Evolutionary conservation across 2,113 vertebrate species (phyloP).

Genomic region (Centropus bengalensis): DNA sequence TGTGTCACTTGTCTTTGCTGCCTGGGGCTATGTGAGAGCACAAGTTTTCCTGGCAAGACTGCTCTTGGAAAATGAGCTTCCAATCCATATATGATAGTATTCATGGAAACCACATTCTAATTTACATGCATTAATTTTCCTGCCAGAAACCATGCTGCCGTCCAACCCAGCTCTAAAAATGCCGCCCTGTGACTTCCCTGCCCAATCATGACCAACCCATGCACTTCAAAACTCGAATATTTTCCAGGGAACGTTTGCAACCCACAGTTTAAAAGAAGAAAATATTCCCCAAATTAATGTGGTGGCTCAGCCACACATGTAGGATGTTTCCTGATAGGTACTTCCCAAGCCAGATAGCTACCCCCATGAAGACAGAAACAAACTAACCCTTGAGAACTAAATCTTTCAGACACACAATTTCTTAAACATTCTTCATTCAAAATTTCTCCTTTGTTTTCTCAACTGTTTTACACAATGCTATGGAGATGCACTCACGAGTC

Average conservation of each 20-base stretch:
- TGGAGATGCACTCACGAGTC: not conserved
- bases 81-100: conserved; percentile 69
- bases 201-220: not conserved
- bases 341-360: not conserved
- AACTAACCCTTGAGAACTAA: not conserved
- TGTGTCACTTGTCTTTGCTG: conserved; percentile 45
- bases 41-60: conserved; percentile 52
- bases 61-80: conserved; percentile 54
- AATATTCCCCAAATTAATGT: not conserved
- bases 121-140: conserved; percentile 33
- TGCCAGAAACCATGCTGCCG: conserved; percentile 23
- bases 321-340: not conserved
- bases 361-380: not conserved
- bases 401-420: not conserved
- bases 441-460: not conserved
- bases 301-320: not conserved
- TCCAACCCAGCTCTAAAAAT: conserved; percentile 29
- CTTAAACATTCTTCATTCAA: not conserved
- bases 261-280: conserved; percentile 25
- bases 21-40: conserved; percentile 36
- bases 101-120: conserved; percentile 54
- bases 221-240: conserved; percentile 36
- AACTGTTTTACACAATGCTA: not conserved
- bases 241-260: conserved; percentile 40
- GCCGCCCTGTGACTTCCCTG: conserved; percentile 17